phyloP scores from a whole-genome alignment of 2,797 vertebrate genomes.

The Sus cebifrons region DNA sequence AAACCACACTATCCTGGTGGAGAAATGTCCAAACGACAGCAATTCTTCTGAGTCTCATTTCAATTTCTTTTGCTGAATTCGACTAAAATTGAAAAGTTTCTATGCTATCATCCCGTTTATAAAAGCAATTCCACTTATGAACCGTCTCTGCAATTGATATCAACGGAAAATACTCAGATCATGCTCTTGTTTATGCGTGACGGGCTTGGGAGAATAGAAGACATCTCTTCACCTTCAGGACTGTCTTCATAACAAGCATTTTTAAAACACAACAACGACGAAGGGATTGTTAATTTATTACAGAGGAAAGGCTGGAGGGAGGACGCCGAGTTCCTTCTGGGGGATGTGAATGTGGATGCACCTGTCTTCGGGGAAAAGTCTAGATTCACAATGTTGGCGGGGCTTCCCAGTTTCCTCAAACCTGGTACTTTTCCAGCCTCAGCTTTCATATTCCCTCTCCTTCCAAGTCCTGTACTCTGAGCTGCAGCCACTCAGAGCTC shows the following conservation, averaged over 20 bases:
- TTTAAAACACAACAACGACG: neutral
- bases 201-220: neutral
- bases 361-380: neutral
- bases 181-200: neutral
- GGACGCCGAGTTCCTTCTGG: fast-evolving
- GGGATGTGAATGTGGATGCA: neutral
- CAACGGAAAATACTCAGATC: neutral
- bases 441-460: neutral
- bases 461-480: neutral
- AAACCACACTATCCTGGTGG: neutral
- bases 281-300: neutral
- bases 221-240: neutral
- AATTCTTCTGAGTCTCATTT: neutral
- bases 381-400: neutral
- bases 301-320: neutral
- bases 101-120: neutral
- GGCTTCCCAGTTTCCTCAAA: neutral
- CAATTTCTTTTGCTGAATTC: constrained; percentile 2
- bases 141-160: neutral
- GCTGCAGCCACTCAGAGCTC: neutral
- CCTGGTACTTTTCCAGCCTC: neutral
- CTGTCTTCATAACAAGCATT: neutral
- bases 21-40: neutral
- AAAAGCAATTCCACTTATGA: neutral
- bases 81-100: neutral